These are phyloP conservation scores for Zeus faber DNA, from an alignment of 2,113 vertebrate species.

Conservation along the genomic window DNA sequence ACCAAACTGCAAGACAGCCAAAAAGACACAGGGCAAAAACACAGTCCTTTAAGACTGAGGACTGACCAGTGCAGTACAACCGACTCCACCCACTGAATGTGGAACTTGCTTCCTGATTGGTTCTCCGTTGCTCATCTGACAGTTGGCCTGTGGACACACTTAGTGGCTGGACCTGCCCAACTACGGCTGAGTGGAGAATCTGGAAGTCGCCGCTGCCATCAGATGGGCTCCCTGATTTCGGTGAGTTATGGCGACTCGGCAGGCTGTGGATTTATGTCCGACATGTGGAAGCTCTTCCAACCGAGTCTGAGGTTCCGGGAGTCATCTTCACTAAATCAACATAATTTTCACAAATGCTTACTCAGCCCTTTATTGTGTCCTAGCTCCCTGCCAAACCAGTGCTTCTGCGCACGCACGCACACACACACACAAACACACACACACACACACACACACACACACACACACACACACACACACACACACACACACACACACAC, in stretches of 20 bases:
- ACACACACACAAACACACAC: too few species aligned
- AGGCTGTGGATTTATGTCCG: not conserved
- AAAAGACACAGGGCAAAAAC: too few species aligned
- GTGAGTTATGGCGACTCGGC: not conserved
- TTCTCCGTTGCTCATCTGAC: conserved; percentile 23
- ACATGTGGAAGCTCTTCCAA: not conserved
- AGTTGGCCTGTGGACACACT: conserved; percentile 11
- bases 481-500: too few species aligned
- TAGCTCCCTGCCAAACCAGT: not conserved
- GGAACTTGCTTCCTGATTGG: not conserved
- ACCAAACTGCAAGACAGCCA: too few species aligned
- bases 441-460: too few species aligned
- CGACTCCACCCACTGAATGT: too few species aligned
- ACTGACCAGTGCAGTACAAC: too few species aligned
- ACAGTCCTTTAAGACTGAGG: too few species aligned
- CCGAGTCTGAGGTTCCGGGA: not conserved
- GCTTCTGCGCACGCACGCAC: too few species aligned
- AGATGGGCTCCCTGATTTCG: not conserved
- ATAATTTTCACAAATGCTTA: not conserved
- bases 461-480: too few species aligned
- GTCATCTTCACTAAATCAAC: conserved; percentile 3
- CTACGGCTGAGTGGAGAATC: conserved; percentile 1
- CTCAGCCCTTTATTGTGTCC: not conserved
- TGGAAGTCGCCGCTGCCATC: not conserved
- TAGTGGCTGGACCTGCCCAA: conserved; percentile 1